These are phyloP conservation scores for Bombus turneri DNA, from an alignment of 1,140 invertebrate genomes.

Conservation along the genomic window DNA sequence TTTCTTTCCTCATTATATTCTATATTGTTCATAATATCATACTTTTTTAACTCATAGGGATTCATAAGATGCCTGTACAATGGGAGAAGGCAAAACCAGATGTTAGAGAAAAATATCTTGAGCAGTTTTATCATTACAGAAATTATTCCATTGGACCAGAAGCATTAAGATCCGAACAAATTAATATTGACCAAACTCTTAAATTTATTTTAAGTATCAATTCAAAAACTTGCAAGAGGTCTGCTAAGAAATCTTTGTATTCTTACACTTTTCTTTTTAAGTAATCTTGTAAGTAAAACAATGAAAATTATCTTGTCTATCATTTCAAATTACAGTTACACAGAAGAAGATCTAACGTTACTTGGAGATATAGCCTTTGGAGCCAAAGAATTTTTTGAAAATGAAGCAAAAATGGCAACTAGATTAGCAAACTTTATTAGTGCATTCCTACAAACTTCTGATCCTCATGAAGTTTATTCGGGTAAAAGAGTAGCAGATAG, in stretches of 20 bases:
- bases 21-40: constrained; percentile 7
- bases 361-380: constrained; percentile 93
- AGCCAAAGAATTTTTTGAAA: constrained; percentile 94
- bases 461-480: constrained; percentile 96
- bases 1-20: constrained; percentile 9
- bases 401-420: constrained; percentile 97
- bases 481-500: constrained; percentile 94
- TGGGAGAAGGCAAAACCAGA: constrained; percentile 88
- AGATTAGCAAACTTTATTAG: constrained; percentile 97
- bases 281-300: not conserved
- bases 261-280: not conserved
- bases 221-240: constrained; percentile 87
- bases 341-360: constrained; percentile 88
- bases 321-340: constrained; percentile 83
- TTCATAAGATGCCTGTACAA: constrained; percentile 90
- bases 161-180: constrained; percentile 85
- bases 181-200: constrained; percentile 90
- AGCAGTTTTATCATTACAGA: constrained; percentile 88
- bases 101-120: constrained; percentile 88
- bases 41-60: constrained; percentile 83
- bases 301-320: not conserved
- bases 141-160: constrained; percentile 86
- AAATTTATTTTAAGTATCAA: constrained; percentile 90
- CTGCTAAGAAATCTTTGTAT: constrained; percentile 32
- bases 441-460: constrained; percentile 95